Evolutionary conservation across 2,797 vertebrate species (phyloP).

Genomic region (Iguana delicatissima): DNA sequence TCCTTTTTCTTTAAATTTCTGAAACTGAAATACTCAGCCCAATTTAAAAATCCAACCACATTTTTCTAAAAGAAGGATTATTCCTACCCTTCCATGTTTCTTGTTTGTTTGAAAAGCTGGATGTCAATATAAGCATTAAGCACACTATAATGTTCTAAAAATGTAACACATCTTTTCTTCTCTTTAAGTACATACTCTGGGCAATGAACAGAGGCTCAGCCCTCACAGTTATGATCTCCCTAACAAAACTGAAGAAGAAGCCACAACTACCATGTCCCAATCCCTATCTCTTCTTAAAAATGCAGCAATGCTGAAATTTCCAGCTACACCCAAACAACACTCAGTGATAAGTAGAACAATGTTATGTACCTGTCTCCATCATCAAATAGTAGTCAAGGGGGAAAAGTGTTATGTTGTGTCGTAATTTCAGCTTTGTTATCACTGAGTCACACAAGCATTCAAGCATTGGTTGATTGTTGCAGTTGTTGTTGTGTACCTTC

Average conservation of each 20-base stretch:
- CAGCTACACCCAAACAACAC: background rate
- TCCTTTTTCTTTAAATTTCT: slow-evolving; percentile 21
- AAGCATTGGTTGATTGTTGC: too few species aligned
- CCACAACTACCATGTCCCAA: background rate
- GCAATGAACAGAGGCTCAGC: background rate
- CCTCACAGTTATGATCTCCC: slow-evolving; percentile 9
- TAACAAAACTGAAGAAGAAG: background rate
- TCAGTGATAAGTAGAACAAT: background rate
- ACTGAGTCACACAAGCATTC: background rate
- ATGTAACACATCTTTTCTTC: background rate
- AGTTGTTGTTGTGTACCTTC: too few species aligned
- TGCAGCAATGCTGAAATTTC: background rate
- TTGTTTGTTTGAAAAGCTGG: slow-evolving; percentile 9
- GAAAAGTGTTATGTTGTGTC: background rate
- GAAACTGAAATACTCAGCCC: background rate
- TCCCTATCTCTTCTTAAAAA: background rate
- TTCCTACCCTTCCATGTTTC: background rate
- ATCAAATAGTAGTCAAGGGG: background rate
- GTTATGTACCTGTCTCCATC: background rate
- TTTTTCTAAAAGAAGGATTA: background rate
- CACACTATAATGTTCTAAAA: background rate
- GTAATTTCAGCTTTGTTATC: background rate
- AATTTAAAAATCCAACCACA: slow-evolving; percentile 38
- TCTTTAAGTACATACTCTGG: background rate
- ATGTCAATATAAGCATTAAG: too few species aligned